Conservation (phyloP, 1,140 invertebrate species). For the Lepidurus arcticus region DNA sequence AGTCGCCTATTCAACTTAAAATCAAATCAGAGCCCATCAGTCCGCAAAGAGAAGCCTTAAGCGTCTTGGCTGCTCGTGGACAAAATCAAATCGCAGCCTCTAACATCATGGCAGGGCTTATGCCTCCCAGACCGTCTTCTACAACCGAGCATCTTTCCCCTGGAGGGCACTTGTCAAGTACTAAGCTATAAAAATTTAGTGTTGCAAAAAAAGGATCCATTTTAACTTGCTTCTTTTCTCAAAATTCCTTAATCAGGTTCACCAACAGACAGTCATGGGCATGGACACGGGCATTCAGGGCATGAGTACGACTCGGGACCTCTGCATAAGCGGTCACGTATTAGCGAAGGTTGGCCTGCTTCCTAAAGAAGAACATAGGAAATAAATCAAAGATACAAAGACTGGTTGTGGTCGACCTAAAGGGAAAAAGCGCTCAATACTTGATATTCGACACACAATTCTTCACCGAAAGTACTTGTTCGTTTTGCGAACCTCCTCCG, state of each 20-base stretch:
- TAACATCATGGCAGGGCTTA: conserved; percentile 47
- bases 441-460: not conserved
- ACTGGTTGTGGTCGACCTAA: not conserved
- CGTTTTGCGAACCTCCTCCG: not conserved
- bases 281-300: conserved; percentile 54
- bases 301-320: conserved; percentile 74
- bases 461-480: not conserved
- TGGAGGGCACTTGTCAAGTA: not conserved
- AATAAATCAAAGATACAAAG: not conserved
- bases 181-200: conserved; percentile 39
- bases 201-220: conserved; percentile 46
- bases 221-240: conserved; percentile 37
- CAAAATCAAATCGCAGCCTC: conserved; percentile 49
- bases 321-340: conserved; percentile 70
- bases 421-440: not conserved
- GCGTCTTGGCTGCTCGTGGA: conserved; percentile 44
- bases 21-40: conserved; percentile 94
- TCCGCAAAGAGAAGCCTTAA: conserved; percentile 62
- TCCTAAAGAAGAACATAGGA: conserved; percentile 42
- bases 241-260: not conserved
- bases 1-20: conserved; percentile 75
- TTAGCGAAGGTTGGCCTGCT: conserved; percentile 77
- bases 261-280: conserved; percentile 39
- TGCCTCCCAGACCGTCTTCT: conserved; percentile 56
- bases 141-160: not conserved